Evolutionary conservation across 37 sponge, comb jelly and placozoan genomes (phyloP).

Genomic region (Eunapius fragilis): DNA sequence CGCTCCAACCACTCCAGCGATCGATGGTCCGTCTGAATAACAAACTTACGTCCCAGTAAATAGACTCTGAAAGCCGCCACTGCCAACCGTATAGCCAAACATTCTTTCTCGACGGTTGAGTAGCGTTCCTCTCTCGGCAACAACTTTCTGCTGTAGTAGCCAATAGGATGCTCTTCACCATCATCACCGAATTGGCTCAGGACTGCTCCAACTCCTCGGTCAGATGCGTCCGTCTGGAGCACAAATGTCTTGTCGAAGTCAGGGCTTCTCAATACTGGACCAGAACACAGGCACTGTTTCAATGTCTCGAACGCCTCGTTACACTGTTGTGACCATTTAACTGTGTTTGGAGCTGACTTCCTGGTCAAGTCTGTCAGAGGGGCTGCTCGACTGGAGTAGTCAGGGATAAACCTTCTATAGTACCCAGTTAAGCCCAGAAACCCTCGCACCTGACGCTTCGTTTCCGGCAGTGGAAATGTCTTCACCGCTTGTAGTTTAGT

Average conservation of each 20-base stretch:
- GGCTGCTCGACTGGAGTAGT: conserved; percentile 16
- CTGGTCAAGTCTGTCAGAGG: conserved; percentile 18
- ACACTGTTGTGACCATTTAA: conserved; percentile 18
- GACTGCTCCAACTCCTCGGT: conserved; percentile 55
- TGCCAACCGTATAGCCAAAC: conserved; percentile 44
- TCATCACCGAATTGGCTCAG: conserved; percentile 11
- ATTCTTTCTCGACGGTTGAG: conserved; percentile 53
- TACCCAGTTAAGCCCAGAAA: conserved; percentile 49
- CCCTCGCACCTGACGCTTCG: conserved; percentile 32
- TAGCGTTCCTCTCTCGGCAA: conserved; percentile 37
- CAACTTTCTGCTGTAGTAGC: conserved; percentile 34
- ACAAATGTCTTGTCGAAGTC: too few species aligned
- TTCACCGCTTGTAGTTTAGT: conserved; percentile 25
- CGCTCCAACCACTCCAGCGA: conserved; percentile 20
- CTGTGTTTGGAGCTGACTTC: conserved; percentile 15
- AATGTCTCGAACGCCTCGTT: conserved; percentile 20
- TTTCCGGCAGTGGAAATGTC: conserved; percentile 12
- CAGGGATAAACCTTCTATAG: conserved; percentile 48
- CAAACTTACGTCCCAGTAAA: too few species aligned
- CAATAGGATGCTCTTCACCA: conserved; percentile 35
- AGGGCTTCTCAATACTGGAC: conserved; percentile 19
- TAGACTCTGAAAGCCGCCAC: conserved; percentile 19
- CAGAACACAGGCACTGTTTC: too few species aligned
- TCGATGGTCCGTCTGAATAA: conserved; percentile 22
- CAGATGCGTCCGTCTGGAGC: conserved; percentile 52